Evolutionary conservation across 2,113 vertebrate genomes (phyloP), one percentile per base, ranked within the genome.

Genomic region (Pachycephala philippinensis): DNA sequence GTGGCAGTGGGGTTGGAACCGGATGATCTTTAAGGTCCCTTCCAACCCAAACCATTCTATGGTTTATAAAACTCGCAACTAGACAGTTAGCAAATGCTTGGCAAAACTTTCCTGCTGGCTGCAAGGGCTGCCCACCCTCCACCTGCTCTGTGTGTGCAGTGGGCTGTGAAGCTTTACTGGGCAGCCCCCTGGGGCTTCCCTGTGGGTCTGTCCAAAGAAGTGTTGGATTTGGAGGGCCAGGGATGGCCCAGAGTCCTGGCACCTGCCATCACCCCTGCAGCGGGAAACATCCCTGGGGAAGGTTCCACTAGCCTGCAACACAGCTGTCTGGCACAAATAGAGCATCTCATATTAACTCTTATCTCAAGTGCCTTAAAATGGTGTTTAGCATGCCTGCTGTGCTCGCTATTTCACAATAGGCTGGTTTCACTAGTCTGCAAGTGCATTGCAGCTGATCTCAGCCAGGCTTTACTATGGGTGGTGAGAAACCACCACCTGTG

Each of bases 1-100:
- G 2, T 4, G 7, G 35, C 6, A 33, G 26, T 1, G 2, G 8
- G 1, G 2, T 9, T 54, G 40, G 21, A 83, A 47, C 30, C 31
- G 42, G 19, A 8, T 35, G 35, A 47, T 11, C 7, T 61, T 69
- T 42, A 49, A 76, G 21, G 15, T 42, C 22, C 6, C 31, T 56
- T 90, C 18, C 8, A 23, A 42, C 2, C 21, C 40, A 83, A 83
- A 31, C 39, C 24, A 27, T 60, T 60, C 39, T 12, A 10, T 19
- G 17, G 47, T 49, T 52, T 84, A 30, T 19, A 64, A 50, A 79
- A 59, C 26, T 86, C 12, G 26, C 10, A 76, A 59, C 27, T 28
- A 27, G 16, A 3, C 4, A 8, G 9, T 35, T 24, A 56, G 8
- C 12, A 64, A 83, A 75, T 5, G 2, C 13, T 42, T 0, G 2